phyloP scores from a whole-genome alignment of 2,888 invertebrate species.

The Drosophila mayaguana region DNA sequence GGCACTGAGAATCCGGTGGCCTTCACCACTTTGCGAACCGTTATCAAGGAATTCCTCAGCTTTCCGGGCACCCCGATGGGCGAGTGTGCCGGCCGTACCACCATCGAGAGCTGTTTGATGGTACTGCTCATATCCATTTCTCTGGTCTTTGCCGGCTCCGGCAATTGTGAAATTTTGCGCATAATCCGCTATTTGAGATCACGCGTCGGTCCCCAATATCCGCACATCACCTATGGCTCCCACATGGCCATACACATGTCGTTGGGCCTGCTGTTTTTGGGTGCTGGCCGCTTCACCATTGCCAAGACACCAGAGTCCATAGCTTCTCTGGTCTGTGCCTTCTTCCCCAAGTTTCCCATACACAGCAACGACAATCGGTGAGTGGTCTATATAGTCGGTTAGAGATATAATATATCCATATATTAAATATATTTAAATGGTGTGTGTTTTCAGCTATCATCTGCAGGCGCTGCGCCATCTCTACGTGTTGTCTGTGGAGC shows the following conservation, averaged over 20 bases:
- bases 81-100: slow-evolving; percentile 95
- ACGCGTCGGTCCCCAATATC: slow-evolving; percentile 90
- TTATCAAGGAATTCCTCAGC: slow-evolving; percentile 83
- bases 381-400: slow-evolving; percentile 2
- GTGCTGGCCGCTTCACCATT: slow-evolving; percentile 95
- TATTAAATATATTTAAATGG: neutral
- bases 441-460: slow-evolving; percentile 90
- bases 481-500: slow-evolving; percentile 97
- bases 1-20: slow-evolving; percentile 95
- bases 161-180: slow-evolving; percentile 92
- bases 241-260: slow-evolving; percentile 98
- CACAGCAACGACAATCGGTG: slow-evolving; percentile 98
- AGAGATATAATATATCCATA: no score
- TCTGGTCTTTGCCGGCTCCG: slow-evolving; percentile 97
- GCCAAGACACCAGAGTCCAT: slow-evolving; percentile 93
- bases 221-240: slow-evolving; percentile 93
- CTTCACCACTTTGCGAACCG: slow-evolving; percentile 88
- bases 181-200: slow-evolving; percentile 93
- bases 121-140: slow-evolving; percentile 90
- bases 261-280: slow-evolving; percentile 95
- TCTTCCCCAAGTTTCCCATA: slow-evolving; percentile 98
- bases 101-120: slow-evolving; percentile 95
- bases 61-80: slow-evolving; percentile 89
- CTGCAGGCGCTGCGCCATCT: slow-evolving; percentile 98
- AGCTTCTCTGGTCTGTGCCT: slow-evolving; percentile 95